Evolutionary conservation across 64 coral and sea anemone species (phyloP), one percentile per base, ranked within the genome.

Genomic region (Montipora foliosa): DNA sequence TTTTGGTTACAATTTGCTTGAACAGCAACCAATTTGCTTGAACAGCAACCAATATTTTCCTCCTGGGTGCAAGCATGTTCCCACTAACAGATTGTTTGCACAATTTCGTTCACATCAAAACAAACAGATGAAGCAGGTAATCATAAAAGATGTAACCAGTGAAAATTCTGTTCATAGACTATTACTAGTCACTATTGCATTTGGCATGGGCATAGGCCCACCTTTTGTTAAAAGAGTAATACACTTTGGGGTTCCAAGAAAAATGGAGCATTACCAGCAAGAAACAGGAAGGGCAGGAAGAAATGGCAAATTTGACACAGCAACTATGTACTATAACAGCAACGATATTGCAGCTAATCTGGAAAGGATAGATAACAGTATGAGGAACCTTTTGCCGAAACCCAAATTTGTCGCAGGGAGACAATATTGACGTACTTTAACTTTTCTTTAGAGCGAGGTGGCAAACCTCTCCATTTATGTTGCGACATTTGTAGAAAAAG

Each of bases 231-330:
- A 46, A 91, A 51, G 74, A 49, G 25, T 91, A 17, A 91, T 81
- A n/a, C 89, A 81, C 62, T 58, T 91, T 46, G 89, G 78, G 53
- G 89, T 81, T 64, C 89, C 78, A 47, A 91, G 89, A 81, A 91
- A 62, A 2, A 76, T 91, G 2, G 89, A 92, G 47, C 60, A 48
- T 11, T 92, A 84, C 51, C 60, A 72, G 47, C 90, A 84, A 76
- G 90, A 92, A 92, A 84, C 25, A 4, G 79, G 90, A 49, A 82
- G 90, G 55, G 90, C 90, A 75, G 90, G 90, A 20, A 82, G 67
- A 75, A 55, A 68, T 74, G 90, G 90, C 22, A 79, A 84, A 44
- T 60, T 20, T 53, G 21, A 79, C 4, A 92, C 79, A 64, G 90
- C 90, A 12, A 53, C 77, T 22, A 47, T 92, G 7, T 82, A 70